Conservation (phyloP, 2,888 invertebrate genomes). For the Venustoraphidia nigricollis region DNA sequence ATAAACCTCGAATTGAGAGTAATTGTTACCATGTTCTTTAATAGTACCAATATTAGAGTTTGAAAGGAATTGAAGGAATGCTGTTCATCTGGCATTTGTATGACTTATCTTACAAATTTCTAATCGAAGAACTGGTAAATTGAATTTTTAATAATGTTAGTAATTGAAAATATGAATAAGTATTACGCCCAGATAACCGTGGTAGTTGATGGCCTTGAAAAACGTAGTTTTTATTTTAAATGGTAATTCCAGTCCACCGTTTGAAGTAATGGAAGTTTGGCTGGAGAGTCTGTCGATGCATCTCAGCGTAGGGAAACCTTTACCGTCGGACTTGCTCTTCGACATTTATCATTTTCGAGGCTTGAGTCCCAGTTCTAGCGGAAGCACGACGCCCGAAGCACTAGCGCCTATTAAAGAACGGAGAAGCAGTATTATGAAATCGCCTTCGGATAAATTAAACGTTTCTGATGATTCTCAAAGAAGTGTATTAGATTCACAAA, state of each 20-base stretch:
- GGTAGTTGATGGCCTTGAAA: too few relatives aligned
- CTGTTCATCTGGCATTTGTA: too few relatives aligned
- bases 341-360: conserved; percentile 61
- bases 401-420: conserved; percentile 39
- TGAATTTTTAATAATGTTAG: too few relatives aligned
- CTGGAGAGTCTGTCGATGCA: conserved; percentile 63
- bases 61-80: too few relatives aligned
- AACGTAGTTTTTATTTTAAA: neutral
- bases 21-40: too few relatives aligned
- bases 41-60: too few relatives aligned
- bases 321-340: conserved; percentile 50
- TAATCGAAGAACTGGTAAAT: too few relatives aligned
- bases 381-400: conserved; percentile 41
- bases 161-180: too few relatives aligned
- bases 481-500: too few relatives aligned
- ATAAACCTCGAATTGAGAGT: too few relatives aligned
- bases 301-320: conserved; percentile 42
- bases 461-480: neutral
- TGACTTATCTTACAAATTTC: too few relatives aligned
- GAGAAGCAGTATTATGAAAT: conserved; percentile 16
- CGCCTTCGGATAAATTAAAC: conserved; percentile 3
- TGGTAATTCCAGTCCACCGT: conserved; percentile 52
- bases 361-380: conserved; percentile 39
- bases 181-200: too few relatives aligned
- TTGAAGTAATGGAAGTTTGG: conserved; percentile 84